These are phyloP conservation scores for Mellivora capensis DNA, from an alignment of 2,113 vertebrate species.

Conservation along the genomic window DNA sequence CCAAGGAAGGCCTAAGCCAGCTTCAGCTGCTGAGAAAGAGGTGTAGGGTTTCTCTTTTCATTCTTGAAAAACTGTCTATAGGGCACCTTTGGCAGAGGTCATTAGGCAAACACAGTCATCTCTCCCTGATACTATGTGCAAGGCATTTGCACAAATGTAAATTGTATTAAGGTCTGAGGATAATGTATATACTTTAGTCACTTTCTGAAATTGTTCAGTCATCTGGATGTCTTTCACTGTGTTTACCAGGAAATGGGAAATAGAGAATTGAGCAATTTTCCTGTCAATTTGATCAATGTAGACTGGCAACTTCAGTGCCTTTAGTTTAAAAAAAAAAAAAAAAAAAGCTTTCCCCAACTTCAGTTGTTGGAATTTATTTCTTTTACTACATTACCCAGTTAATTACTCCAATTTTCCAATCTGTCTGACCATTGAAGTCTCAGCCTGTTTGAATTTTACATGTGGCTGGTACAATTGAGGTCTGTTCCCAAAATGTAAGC, in stretches of 20 bases:
- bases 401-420: constrained; percentile 61
- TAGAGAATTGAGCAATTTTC: constrained; percentile 63
- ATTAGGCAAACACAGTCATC: neutral
- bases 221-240: constrained; percentile 46
- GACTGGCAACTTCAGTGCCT: constrained; percentile 15
- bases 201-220: constrained; percentile 49
- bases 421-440: neutral
- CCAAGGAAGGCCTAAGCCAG: neutral
- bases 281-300: constrained; percentile 53
- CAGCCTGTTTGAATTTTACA: neutral
- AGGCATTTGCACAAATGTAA: neutral
- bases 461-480: neutral
- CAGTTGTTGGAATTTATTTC: constrained; percentile 37
- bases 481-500: neutral
- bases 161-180: neutral
- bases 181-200: constrained; percentile 14
- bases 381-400: constrained; percentile 47
- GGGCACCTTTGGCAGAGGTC: neutral
- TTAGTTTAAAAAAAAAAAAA: neutral
- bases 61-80: neutral
- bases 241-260: constrained; percentile 64
- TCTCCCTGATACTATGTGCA: neutral
- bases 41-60: neutral
- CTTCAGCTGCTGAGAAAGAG: neutral
- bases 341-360: neutral